These are phyloP conservation scores for Oedothorax gibbosus DNA, from an alignment of 1,140 invertebrate species.

Conservation along the genomic window DNA sequence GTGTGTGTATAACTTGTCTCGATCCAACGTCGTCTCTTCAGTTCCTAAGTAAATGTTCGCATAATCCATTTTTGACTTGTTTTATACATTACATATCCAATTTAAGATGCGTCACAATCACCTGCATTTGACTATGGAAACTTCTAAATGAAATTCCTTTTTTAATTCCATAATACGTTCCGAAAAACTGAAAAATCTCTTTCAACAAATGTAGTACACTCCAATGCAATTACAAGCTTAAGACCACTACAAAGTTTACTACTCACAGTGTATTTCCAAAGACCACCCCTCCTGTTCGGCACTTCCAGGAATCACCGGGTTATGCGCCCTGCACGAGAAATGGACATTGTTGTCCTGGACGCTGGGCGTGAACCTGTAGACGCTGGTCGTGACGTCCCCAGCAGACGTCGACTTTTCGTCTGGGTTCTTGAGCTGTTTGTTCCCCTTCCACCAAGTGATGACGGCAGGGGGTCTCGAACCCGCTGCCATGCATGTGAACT, in stretches of 20 bases:
- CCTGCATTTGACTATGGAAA: no score
- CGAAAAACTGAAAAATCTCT: no score
- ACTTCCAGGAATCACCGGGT: constrained; percentile 66
- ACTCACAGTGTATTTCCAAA: constrained; percentile 88
- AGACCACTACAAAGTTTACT: constrained; percentile 4
- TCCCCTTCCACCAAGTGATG: constrained; percentile 84
- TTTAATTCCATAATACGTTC: no score
- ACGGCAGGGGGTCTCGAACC: constrained; percentile 86
- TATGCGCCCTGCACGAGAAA: constrained; percentile 61
- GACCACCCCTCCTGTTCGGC: constrained; percentile 85
- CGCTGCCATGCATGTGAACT: constrained; percentile 85
- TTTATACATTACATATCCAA: no score
- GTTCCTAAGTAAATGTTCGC: no score
- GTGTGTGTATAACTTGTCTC: no score
- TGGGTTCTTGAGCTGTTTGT: constrained; percentile 57
- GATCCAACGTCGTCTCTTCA: no score
- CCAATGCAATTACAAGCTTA: background rate
- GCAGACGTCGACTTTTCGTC: constrained; percentile 74
- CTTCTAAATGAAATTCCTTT: no score
- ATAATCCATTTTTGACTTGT: no score
- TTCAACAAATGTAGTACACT: no score
- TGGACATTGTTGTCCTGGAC: constrained; percentile 58
- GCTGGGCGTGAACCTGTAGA: constrained; percentile 53
- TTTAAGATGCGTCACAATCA: no score
- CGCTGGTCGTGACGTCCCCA: constrained; percentile 61